Percentiles rank a stretch among this genome's conserved stretches.
Conservation (phyloP, 1,140 invertebrate genomes). For the Ericerus pela region DNA sequence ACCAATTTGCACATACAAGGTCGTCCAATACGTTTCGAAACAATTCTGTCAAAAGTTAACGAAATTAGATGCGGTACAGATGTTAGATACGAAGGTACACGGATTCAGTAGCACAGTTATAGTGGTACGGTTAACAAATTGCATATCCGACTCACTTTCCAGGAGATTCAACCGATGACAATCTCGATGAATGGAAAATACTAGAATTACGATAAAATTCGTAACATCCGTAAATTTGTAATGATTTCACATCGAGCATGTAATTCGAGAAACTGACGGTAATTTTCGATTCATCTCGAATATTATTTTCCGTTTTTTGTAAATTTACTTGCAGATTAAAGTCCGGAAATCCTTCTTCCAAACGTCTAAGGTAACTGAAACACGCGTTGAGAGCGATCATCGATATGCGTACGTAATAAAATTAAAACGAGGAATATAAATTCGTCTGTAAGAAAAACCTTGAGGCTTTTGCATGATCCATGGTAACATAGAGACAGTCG, state of each 20-base stretch:
- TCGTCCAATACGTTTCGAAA: background rate
- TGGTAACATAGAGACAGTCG: background rate
- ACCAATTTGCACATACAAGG: background rate
- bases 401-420: background rate
- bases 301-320: background rate
- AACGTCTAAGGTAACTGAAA: background rate
- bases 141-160: background rate
- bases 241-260: background rate
- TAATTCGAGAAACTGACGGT: background rate
- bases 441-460: background rate
- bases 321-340: background rate
- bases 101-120: background rate
- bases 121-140: no score
- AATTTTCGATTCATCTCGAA: background rate
- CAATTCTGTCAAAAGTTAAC: background rate
- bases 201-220: background rate
- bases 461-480: background rate
- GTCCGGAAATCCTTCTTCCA: conserved; percentile 1
- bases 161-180: background rate
- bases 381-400: background rate
- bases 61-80: background rate
- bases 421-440: background rate
- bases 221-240: background rate
- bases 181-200: background rate
- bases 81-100: background rate